Percentiles rank a stretch among this genome's conserved stretches.
These are phyloP conservation scores for Lucifuga dentata DNA, from an alignment of 2,113 vertebrate species.

Conservation along the genomic window DNA sequence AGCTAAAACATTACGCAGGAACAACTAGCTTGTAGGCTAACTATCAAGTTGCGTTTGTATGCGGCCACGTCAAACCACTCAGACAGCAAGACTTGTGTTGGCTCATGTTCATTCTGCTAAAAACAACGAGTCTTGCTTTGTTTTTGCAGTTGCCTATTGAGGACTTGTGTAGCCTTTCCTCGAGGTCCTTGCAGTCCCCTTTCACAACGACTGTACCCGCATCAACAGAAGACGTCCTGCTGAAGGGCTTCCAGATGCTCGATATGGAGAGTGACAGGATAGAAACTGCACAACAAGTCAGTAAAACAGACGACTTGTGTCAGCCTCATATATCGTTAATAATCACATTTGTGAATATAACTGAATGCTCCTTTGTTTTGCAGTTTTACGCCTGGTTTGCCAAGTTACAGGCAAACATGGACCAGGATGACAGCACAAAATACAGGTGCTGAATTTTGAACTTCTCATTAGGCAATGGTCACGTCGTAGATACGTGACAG, in stretches of 20 bases:
- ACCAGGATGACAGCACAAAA: conserved; percentile 92
- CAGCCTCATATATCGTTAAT: background rate
- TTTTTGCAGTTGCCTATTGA: conserved; percentile 92
- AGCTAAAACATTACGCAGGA: rapidly evolving
- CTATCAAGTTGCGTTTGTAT: background rate
- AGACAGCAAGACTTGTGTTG: too few relatives aligned
- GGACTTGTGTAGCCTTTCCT: conserved; percentile 90
- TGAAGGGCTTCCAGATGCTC: conserved; percentile 90
- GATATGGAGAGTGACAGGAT: conserved; percentile 90
- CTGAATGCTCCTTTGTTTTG: conserved; percentile 51
- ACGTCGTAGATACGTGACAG: background rate
- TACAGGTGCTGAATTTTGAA: conserved; percentile 84
- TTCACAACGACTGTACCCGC: conserved; percentile 86
- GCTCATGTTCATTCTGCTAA: too few relatives aligned
- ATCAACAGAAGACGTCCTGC: conserved; percentile 91
- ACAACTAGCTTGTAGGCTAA: background rate
- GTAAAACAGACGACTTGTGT: background rate
- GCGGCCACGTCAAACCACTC: conserved; percentile 6
- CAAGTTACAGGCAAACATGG: conserved; percentile 92
- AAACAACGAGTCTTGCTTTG: conserved; percentile 13
- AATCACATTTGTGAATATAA: background rate
- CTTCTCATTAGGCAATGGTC: background rate
- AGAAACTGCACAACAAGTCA: conserved; percentile 98
- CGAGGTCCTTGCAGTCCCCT: conserved; percentile 83
- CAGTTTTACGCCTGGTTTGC: conserved; percentile 99